Percentiles rank a stretch among this genome's conserved stretches.
Conservation (phyloP, 2,113 vertebrate genomes). For the Pionites leucogaster region DNA sequence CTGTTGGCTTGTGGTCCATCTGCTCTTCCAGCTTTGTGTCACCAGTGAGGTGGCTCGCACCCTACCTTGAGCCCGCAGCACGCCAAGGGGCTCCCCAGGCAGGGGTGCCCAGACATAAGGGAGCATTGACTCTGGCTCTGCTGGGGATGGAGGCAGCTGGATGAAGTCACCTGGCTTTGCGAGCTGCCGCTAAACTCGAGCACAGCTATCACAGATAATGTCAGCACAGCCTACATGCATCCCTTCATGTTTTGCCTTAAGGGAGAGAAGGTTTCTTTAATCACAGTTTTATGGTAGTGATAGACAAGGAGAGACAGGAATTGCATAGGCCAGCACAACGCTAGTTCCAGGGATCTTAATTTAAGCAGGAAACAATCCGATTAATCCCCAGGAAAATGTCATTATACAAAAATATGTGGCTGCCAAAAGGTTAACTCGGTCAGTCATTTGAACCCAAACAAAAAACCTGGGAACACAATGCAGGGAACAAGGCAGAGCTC, state of each 20-base stretch:
- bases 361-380: not conserved
- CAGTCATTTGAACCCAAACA: not conserved
- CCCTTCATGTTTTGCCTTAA: not conserved
- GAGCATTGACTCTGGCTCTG: not conserved
- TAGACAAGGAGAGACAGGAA: not conserved
- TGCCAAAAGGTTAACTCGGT: not conserved
- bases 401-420: not conserved
- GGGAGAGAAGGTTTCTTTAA: slow-evolving; percentile 12
- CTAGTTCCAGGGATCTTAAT: not conserved
- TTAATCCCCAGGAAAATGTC: not conserved
- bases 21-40: not conserved
- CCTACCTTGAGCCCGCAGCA: not conserved
- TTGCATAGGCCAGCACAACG: not conserved
- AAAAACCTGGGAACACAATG: not conserved
- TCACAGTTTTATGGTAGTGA: not conserved
- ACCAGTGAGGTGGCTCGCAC: not conserved
- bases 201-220: not conserved
- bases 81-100: rapidly evolving
- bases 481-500: not conserved
- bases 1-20: rapidly evolving
- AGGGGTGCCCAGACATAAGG: not conserved
- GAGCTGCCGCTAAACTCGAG: not conserved
- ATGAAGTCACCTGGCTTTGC: not conserved
- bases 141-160: slow-evolving; percentile 4
- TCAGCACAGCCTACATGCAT: not conserved